A percentile compares a stretch with the other conserved stretches of the same genome.
Evolutionary conservation across 2,113 vertebrate species (phyloP).

Genomic region (Talpa occidentalis): DNA sequence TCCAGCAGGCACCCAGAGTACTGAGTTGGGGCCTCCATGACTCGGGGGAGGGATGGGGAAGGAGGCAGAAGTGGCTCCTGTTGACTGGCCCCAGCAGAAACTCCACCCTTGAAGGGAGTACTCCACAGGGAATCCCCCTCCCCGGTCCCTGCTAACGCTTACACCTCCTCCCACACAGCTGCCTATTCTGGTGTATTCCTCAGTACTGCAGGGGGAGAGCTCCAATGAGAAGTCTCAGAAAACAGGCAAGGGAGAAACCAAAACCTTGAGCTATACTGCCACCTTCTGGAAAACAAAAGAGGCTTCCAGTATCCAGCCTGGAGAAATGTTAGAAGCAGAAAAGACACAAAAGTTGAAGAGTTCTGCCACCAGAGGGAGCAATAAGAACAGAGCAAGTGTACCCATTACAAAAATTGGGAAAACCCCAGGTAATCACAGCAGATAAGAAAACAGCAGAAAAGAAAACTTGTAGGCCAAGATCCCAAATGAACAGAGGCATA

Average conservation of each 20-base stretch:
- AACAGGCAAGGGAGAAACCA: not conserved
- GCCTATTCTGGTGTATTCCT: not conserved
- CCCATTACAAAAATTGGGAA: not conserved
- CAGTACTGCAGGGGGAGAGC: not conserved
- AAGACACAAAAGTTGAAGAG: not conserved
- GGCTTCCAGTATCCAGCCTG: not conserved
- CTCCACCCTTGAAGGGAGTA: not conserved
- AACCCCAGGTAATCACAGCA: not conserved
- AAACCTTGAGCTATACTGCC: not conserved
- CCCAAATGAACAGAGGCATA: not conserved
- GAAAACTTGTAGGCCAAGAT: not conserved
- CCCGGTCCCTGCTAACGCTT: not conserved
- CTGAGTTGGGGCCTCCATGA: not conserved
- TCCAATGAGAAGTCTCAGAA: not conserved
- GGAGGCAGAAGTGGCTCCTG: not conserved
- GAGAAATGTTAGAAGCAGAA: not conserved
- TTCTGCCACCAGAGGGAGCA: not conserved
- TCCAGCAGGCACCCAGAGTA: not conserved
- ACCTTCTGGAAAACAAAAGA: not conserved
- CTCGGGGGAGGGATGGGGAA: not conserved
- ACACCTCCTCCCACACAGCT: not conserved
- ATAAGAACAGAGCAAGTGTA: not conserved
- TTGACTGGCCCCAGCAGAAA: not conserved
- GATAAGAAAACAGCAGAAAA: too few species aligned
- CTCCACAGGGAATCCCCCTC: not conserved